Base-by-base conservation (phyloP, 1,140 invertebrate species). In the Wasmannia auropunctata region DNA sequence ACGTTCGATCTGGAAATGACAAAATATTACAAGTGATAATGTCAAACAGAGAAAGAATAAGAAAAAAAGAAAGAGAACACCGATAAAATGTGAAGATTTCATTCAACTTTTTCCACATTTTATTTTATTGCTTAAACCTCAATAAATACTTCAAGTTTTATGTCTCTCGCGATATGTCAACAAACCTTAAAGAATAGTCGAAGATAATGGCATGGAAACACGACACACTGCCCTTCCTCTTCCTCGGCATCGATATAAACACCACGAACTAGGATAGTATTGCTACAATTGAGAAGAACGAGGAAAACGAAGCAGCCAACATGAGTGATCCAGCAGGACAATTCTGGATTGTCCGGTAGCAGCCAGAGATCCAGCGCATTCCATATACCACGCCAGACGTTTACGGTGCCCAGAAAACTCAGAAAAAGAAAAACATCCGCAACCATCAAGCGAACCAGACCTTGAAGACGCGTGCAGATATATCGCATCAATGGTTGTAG, bases 331-430 rank as follows among this genome's bases (percentile, higher is more conserved):
- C 97, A 98, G 92, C 97, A 97, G 92, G 97, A 98, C 76, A 97
- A 89, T 70, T 97, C 95, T n/a, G 95, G 95, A 85, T 97, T 94
- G 74, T 97, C 97, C 96, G 97, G 97, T 69, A 98, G 95, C 60
- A 98, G 95, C 94, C 97, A 98, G n/a, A 97, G 94, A 92, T 98
- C 97, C 1, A 98, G 95, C 25, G 97, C 91, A 81, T 96, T 97
- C 98, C 98, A 98, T 43, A 98, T 96, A 7, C 98, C 98, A 63
- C 98, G 96, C 98, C 98, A 98, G 0, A 98, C 97, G 93, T 98
- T 98, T 37, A 98, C 97, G 1, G 98, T 98, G 5, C 97, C 98
- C 74, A 98, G 92, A 91, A 98, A 98, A 46, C 97, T 97, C 65
- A 98, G 94, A 49, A 98, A 94, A 46, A 97, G 96, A 93, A 97